Evolutionary conservation across 2,888 invertebrate species (phyloP).

Genomic region (Cryptops parisi): DNA sequence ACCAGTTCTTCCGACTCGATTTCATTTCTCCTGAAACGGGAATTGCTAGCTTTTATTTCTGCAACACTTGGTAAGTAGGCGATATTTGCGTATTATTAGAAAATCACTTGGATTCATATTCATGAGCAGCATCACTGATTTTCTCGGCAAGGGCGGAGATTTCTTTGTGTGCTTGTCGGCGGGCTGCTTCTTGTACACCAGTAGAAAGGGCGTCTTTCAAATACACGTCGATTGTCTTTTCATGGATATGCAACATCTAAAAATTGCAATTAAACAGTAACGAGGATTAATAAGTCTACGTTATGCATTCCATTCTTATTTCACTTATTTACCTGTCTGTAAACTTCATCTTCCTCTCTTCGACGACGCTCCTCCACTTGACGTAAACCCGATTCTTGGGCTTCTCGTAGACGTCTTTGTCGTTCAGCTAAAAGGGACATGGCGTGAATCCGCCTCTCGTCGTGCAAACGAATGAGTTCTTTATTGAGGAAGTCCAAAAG

Average conservation of each 20-base stretch:
- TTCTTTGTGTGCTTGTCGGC: constrained; percentile 40
- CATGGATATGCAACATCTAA: constrained; percentile 43
- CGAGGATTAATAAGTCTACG: too few relatives aligned
- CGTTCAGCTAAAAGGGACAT: constrained; percentile 61
- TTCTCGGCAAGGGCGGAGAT: constrained; percentile 40
- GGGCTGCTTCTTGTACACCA: constrained; percentile 43
- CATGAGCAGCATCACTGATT: constrained; percentile 41
- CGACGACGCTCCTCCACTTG: constrained; percentile 59
- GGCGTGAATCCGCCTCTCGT: constrained; percentile 64
- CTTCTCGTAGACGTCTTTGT: constrained; percentile 58
- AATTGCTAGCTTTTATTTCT: too few relatives aligned
- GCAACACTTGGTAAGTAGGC: background rate
- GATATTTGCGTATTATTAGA: background rate
- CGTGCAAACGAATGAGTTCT: constrained; percentile 56
- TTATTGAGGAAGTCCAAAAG: constrained; percentile 59
- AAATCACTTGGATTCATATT: constrained; percentile 25
- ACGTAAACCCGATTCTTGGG: constrained; percentile 60
- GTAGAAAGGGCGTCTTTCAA: constrained; percentile 46
- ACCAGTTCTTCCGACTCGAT: constrained; percentile 35
- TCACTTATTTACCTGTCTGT: constrained; percentile 41
- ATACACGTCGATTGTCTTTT: constrained; percentile 21
- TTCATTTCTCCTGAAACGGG: constrained; percentile 18
- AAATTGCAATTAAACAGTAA: background rate
- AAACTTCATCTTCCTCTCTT: constrained; percentile 63
- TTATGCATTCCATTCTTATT: background rate